A percentile compares a stretch with the other conserved stretches of the same genome.
Evolutionary conservation across 2,113 vertebrate species (phyloP).

Genomic region (Motacilla alba): DNA sequence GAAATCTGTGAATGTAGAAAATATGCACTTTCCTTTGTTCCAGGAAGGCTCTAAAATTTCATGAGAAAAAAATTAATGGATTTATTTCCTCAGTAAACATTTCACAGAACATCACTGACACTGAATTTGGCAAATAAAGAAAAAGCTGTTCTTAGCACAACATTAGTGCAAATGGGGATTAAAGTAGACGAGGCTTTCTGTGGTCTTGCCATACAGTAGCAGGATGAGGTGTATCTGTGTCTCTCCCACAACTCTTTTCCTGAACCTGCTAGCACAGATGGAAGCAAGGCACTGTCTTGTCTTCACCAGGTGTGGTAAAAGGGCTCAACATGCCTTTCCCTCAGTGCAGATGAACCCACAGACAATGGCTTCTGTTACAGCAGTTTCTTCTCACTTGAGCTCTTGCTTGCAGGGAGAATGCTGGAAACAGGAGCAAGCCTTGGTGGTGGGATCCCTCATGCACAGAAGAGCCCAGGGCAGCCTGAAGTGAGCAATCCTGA

Average conservation of each 20-base stretch:
- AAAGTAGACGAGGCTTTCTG: neutral
- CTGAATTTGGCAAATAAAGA: neutral
- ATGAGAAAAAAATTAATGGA: neutral
- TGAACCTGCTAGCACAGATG: neutral
- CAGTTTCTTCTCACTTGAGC: neutral
- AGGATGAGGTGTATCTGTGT: neutral
- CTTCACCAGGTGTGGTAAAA: neutral
- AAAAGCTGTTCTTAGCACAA: neutral
- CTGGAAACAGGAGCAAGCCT: neutral
- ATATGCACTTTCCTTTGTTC: neutral
- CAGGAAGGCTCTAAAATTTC: neutral
- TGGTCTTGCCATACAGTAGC: neutral
- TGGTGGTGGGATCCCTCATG: neutral
- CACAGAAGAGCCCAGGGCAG: neutral
- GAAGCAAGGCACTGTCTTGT: neutral
- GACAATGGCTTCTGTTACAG: neutral
- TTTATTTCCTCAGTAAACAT: neutral
- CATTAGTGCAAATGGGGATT: neutral
- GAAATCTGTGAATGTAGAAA: conserved; percentile 4
- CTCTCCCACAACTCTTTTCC: neutral
- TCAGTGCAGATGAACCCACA: neutral
- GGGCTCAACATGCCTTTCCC: neutral
- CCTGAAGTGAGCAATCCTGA: neutral
- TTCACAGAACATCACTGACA: neutral
- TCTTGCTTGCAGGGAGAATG: neutral